These are phyloP conservation scores for Oasisia sp. DNA, from an alignment of 2,888 invertebrate species.

Conservation along the genomic window DNA sequence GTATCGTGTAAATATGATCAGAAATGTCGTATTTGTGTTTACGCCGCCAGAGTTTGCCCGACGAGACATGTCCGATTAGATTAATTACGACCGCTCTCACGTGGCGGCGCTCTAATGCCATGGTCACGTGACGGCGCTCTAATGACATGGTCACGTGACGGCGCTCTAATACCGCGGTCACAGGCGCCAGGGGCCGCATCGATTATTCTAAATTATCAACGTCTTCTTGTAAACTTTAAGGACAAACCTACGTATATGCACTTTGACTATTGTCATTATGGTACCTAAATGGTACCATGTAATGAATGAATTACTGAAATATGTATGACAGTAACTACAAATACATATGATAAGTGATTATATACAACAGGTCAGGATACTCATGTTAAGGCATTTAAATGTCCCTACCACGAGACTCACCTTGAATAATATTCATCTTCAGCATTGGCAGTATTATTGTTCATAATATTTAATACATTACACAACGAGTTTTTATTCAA, in stretches of 20 bases:
- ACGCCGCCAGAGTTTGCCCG: background rate
- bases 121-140: too few species aligned
- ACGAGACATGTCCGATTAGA: constrained; percentile 5
- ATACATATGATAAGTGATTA: too few species aligned
- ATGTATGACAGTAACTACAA: too few species aligned
- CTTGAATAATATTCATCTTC: too few species aligned
- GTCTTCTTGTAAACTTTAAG: background rate
- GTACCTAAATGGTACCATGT: background rate
- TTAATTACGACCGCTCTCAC: background rate
- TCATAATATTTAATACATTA: too few species aligned
- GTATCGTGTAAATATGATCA: background rate
- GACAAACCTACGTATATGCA: background rate
- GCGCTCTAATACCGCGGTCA: background rate
- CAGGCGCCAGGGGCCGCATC: background rate
- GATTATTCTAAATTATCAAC: background rate
- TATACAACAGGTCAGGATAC: too few species aligned
- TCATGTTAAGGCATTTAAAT: too few species aligned
- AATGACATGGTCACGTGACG: background rate
- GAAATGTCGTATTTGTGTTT: background rate
- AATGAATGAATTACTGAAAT: background rate
- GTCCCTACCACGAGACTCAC: too few species aligned
- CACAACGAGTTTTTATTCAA: too few species aligned
- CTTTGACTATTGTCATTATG: background rate
- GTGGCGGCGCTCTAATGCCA: too few species aligned
- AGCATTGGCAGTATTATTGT: too few species aligned